Percentiles rank a stretch among this genome's conserved stretches.
Evolutionary conservation across 2,797 vertebrate species (phyloP).

Genomic region (Danio albolineatus): DNA sequence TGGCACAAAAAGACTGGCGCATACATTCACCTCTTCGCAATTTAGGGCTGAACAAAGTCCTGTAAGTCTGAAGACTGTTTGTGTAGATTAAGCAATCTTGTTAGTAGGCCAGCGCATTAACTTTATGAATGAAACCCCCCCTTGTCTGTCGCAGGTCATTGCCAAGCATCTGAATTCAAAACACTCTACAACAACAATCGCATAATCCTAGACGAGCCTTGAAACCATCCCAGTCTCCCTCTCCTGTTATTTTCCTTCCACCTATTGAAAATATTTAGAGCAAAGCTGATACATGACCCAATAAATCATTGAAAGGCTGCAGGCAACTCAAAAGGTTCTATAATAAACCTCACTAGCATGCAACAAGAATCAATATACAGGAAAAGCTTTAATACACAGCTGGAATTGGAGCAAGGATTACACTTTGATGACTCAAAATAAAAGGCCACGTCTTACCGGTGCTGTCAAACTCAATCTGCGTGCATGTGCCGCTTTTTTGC

Average conservation of each 20-base stretch:
- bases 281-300: constrained; percentile 42
- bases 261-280: constrained; percentile 53
- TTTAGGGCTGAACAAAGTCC: neutral
- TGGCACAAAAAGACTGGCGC: constrained; percentile 16
- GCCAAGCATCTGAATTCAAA: constrained; percentile 7
- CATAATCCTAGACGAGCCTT: constrained; percentile 49
- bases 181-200: constrained; percentile 6
- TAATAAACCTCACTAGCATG: constrained; percentile 1
- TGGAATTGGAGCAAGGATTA: neutral
- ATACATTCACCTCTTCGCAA: constrained; percentile 12
- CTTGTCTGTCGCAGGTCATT: neutral
- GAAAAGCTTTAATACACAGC: neutral
- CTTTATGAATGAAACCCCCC: neutral
- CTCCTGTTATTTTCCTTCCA: neutral
- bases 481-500: constrained; percentile 61
- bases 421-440: neutral
- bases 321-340: neutral
- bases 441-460: constrained; percentile 65
- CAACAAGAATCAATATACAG: neutral
- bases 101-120: neutral
- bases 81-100: constrained; percentile 7
- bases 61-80: constrained; percentile 19
- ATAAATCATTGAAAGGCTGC: constrained; percentile 29
- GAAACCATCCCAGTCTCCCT: constrained; percentile 28
- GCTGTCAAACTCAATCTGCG: constrained; percentile 74